A percentile compares a stretch with the other conserved stretches of the same genome.
Conservation (phyloP, 1,140 invertebrate species). For the Hestina assimilis region DNA sequence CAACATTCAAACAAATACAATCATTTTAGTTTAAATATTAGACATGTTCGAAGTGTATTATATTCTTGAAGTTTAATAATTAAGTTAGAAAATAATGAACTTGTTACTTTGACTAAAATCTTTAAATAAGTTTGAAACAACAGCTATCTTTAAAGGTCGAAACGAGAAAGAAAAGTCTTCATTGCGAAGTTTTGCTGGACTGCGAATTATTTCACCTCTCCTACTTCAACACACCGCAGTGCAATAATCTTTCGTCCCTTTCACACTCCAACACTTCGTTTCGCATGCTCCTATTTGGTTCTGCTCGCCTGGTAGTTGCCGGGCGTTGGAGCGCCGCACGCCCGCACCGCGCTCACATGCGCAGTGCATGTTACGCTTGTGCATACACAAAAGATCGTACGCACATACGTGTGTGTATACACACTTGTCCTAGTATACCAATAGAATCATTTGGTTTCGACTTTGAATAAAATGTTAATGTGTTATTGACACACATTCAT, state of each 20-base stretch:
- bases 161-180: not conserved
- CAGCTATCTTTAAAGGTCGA: not conserved
- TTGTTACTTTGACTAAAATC: not conserved
- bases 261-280: slow-evolving; percentile 20
- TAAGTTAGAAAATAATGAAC: no score
- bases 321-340: slow-evolving; percentile 63
- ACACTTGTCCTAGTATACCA: slow-evolving; percentile 11
- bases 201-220: slow-evolving; percentile 4
- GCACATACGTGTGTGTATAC: slow-evolving; percentile 10
- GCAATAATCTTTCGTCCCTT: not conserved
- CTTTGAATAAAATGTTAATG: not conserved
- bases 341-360: slow-evolving; percentile 70
- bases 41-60: no score
- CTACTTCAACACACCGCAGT: not conserved
- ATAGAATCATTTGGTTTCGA: not conserved
- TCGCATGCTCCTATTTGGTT: slow-evolving; percentile 16
- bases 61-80: no score
- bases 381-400: slow-evolving; percentile 9
- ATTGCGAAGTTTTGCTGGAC: not conserved
- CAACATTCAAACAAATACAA: no score
- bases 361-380: slow-evolving; percentile 40
- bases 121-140: not conserved
- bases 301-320: slow-evolving; percentile 65
- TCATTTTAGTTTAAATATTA: no score
- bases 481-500: no score